Evolutionary conservation across 2,113 vertebrate genomes (phyloP), one percentile per base, ranked within the genome.

Genomic region (Caranx melampygus): DNA sequence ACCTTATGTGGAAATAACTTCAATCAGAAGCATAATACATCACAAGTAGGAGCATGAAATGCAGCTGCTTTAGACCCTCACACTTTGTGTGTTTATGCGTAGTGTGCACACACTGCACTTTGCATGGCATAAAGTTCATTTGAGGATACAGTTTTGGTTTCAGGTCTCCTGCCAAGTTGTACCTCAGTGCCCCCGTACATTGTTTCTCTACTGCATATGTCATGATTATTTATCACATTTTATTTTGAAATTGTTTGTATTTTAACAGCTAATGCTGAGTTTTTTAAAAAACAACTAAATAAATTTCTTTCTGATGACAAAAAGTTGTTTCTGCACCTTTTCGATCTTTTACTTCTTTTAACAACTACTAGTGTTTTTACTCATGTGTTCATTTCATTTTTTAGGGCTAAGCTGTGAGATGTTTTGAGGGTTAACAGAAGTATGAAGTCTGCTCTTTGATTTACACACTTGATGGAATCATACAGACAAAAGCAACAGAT

Each of bases 111-210:
- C 54, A 33, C 49, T 74, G 81, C 73, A 77, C 72, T 76, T 82
- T 74, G 87, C 82, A 77, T 62, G 76, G 55, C 73, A 70, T 68
- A 57, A 84, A 86, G 92, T 92, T 92, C 87, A 92, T 66, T 33
- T 52, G 77, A 93, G 91, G 89, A 89, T 86, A 91, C 57, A 40
- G 66, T 58, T 88, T 80, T 86, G 78, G 60, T 84, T 84, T 87
- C 34, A 74, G 74, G 77, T 82, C n/a, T 13, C 15, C 10, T 80
- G 88, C 89, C 86, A 90, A 75, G 74, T 85, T 72, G 66, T 21
- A 64, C 81, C 80, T 66, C 79, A 47, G 55, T 54, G 34, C 68
- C 79, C 42, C 62, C 68, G 54, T 52, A 67, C 66, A 60, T 34
- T 64, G 67, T 35, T 77, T 6, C 55, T 75, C 52, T 44, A 65